Conservation (phyloP, 2,113 vertebrate genomes). For the Zosterops hypoxanthus region DNA sequence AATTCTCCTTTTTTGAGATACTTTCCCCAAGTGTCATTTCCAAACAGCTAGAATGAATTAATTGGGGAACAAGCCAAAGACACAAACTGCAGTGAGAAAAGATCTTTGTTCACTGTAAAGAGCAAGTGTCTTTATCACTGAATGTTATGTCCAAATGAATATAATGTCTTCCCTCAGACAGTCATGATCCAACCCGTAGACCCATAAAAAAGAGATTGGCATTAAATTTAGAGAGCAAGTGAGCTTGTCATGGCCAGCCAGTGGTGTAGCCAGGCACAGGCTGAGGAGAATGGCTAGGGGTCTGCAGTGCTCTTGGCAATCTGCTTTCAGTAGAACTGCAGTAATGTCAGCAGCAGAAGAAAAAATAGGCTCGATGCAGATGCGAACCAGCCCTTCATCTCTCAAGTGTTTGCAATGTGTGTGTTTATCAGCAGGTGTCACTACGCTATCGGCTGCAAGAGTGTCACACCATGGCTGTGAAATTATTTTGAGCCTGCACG, state of each 20-base stretch:
- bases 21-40: not conserved
- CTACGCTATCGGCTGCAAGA: not conserved
- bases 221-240: not conserved
- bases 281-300: not conserved
- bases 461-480: not conserved
- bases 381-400: not conserved
- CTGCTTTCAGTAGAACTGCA: accelerated
- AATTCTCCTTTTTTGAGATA: not conserved
- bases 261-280: not conserved
- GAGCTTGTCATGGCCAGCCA: accelerated
- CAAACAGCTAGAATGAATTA: not conserved
- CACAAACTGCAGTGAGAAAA: not conserved
- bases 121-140: not conserved
- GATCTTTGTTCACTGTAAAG: not conserved
- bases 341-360: accelerated
- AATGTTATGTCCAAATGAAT: not conserved
- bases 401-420: not conserved
- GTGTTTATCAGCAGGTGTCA: constrained; percentile 24
- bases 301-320: not conserved
- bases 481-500: not conserved
- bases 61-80: not conserved
- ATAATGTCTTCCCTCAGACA: not conserved
- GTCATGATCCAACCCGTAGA: not conserved
- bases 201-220: not conserved
- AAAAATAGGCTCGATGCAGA: not conserved